Base-by-base conservation (phyloP, 2,797 vertebrate species). In the Pipistrellus nathusii region DNA sequence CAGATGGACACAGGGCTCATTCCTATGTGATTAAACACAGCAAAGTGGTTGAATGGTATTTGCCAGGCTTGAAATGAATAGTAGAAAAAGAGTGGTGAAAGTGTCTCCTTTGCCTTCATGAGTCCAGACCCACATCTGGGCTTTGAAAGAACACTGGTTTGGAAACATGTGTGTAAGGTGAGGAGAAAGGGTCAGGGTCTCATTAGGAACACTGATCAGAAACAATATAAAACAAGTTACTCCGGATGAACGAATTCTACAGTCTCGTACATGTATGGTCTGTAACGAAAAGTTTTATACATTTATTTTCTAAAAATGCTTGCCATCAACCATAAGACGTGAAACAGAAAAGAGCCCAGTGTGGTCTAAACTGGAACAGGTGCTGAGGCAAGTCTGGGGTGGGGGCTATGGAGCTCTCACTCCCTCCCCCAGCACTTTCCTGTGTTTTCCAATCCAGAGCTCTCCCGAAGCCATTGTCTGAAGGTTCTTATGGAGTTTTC, bases 281-380 rank as follows among this genome's bases (percentile, higher is more conserved):
- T 83, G 30, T 18, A 30, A 71, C 77, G 78, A 86, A 38, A 77
- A 69, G 85, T 85, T 88, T 92, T 78, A 27, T 77, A 59, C 84
- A 76, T 86, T 90, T 78, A 92, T 91, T 92, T 68, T 82, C 46
- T 80, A 78, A 85, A 69, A 73, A 44, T 81, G 68, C 35, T 95
- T 88, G 48, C 35, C 6, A 69, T 83, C 41, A 80, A 71, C 69
- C 69, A 38, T 75, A 64, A 20, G 27, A 88, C 75, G 14, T 94
- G 77, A 93, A 55, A 62, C 75, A 69, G 8, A 41, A 77, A 78
- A 82, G 8, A 82, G 66, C 48, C 72, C 71, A 85, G 25, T 83
- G 35, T 81, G 30, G 46, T 68, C 44, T 85, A 64, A 78, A 69
- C 88, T 38, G 20, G 64, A 25, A n/a, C 25, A n/a, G 14, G 5